phyloP scores from a whole-genome alignment of 2,797 vertebrate genomes.

The Pseudocheirus occidentalis region DNA sequence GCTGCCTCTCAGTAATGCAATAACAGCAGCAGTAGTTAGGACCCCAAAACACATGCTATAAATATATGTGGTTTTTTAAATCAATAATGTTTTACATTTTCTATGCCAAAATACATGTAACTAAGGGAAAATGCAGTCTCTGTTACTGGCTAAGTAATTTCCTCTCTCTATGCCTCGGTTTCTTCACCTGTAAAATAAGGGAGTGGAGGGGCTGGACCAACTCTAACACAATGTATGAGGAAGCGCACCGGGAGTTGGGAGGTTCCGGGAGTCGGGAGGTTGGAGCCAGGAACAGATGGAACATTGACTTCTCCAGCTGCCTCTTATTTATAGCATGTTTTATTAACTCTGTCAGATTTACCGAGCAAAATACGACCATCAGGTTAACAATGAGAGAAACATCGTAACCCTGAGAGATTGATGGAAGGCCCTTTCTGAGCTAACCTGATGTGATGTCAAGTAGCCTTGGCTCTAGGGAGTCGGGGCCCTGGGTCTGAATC shows the following conservation, averaged over 20 bases:
- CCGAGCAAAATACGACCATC: constrained; percentile 72
- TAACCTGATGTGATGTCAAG: not conserved
- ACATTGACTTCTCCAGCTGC: not conserved
- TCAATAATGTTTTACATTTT: constrained; percentile 29
- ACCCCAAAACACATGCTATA: not conserved
- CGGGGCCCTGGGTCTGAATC: not conserved
- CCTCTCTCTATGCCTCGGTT: not conserved
- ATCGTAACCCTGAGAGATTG: not conserved
- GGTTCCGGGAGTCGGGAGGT: not conserved
- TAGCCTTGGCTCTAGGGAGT: not conserved
- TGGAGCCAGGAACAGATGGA: not conserved
- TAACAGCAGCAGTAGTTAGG: not conserved
- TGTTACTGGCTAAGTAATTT: not conserved
- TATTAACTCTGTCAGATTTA: constrained; percentile 60
- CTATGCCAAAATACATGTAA: not conserved
- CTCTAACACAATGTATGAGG: constrained; percentile 26
- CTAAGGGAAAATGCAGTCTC: not conserved
- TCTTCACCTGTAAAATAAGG: not conserved
- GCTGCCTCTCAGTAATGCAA: not conserved
- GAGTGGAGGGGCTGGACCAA: not conserved
- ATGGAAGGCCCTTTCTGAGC: not conserved
- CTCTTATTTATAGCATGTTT: constrained; percentile 73
- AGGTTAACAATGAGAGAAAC: constrained; percentile 55
- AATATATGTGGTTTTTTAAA: not conserved
- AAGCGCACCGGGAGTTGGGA: constrained; percentile 10